Percentiles rank a stretch among this genome's conserved stretches.
Evolutionary conservation across 2,113 vertebrate genomes (phyloP).

Genomic region (Marmota monax): DNA sequence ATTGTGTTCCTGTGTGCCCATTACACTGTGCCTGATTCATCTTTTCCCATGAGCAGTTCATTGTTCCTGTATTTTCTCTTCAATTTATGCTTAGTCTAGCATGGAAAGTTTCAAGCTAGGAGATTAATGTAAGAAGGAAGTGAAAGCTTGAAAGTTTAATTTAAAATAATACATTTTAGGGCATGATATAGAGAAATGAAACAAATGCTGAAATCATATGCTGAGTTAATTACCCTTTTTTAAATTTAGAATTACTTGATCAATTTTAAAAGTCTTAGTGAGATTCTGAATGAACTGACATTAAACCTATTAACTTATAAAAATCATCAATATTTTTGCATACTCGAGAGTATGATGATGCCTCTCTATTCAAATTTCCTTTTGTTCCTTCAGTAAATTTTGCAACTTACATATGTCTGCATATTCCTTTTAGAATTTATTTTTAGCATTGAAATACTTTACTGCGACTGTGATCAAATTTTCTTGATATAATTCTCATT

Average conservation of each 20-base stretch:
- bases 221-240: not conserved
- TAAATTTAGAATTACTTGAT: not conserved
- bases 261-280: not conserved
- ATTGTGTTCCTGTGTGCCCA: not conserved
- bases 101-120: not conserved
- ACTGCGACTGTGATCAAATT: not conserved
- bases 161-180: not conserved
- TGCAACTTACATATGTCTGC: not conserved
- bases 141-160: not conserved
- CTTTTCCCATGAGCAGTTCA: not conserved
- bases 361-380: not conserved
- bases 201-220: not conserved
- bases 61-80: not conserved
- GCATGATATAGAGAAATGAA: not conserved
- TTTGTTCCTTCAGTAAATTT: not conserved
- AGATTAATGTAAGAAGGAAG: not conserved
- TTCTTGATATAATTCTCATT: not conserved
- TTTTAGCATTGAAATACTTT: not conserved
- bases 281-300: not conserved
- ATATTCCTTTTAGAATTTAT: not conserved
- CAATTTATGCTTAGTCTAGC: not conserved
- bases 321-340: not conserved
- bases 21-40: not conserved
- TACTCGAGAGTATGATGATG: not conserved
- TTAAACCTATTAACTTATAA: not conserved